Base-by-base conservation (phyloP, 2,888 invertebrate species). In the Epinotia brunnichana region DNA sequence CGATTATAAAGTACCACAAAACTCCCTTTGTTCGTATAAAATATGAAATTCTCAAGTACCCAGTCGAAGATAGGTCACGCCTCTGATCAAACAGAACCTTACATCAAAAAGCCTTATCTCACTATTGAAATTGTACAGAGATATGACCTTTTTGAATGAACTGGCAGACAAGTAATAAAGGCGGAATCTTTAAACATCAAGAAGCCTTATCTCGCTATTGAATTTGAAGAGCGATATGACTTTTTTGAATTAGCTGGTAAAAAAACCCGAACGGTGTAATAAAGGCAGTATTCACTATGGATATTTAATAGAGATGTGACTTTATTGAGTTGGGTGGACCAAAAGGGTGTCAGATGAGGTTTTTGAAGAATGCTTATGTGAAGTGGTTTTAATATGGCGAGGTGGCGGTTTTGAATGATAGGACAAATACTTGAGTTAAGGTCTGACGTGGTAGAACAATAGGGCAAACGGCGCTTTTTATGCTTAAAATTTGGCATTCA, bases 41-140 rank as follows among this genome's bases (percentile, higher is more conserved):
- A 63, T 63, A 63, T 64, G 63, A 19, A 64, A 35, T 64, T 53
- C 4, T 54, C 64, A 35, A 64, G 64, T 2, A 39, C 10, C 53
- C 19, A 64, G 29, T 64, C 39, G 39, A 21, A 64, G 64, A 64
- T 64, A 54, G n/a, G 64, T 39, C 64, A 64, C 64, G 64, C 19
- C 19, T 48, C 48, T n/a, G 48, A 48, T 48, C 48, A 7, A 15
- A 44, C 15, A 44, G 2, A 35, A 0, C 9, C 2, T 9, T 35
- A 9, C 35, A 9, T 35, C 35, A 35, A 35, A 35, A 35, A 9
- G 35, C 35, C 35, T 0, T 9, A 35, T 35, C 35, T 35, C 35
- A 35, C 35, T 9, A 9, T 35, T 35, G 35, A 9, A 35, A 17
- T 54, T 13, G 10, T 21, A 21, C 19, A 53, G 53, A 53, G 10